Evolutionary conservation across 2,888 invertebrate genomes (phyloP).

Genomic region (Watsonalla cultraria): DNA sequence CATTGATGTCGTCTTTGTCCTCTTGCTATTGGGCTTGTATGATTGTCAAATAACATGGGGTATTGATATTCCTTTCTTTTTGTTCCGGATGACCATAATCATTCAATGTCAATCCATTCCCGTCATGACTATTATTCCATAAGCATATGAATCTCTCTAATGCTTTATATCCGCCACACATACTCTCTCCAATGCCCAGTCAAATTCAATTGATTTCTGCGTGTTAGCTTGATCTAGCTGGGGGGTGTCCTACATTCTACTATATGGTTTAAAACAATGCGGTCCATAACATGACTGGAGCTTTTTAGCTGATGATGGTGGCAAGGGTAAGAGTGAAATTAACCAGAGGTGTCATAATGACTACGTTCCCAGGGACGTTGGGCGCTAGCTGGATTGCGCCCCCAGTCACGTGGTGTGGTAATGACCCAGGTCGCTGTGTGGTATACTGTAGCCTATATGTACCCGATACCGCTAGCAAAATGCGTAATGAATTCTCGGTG

Average conservation of each 20-base stretch:
- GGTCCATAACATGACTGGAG: no score
- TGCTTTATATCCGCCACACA: no score
- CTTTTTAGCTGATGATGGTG: conserved; percentile 12
- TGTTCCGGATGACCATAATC: not conserved
- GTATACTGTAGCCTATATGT: conserved; percentile 25
- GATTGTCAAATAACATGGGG: not conserved
- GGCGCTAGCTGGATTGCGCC: conserved; percentile 36
- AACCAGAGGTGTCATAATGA: conserved; percentile 40
- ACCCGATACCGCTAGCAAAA: conserved; percentile 11
- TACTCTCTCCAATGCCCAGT: not conserved
- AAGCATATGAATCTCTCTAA: no score
- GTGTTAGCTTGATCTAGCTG: not conserved
- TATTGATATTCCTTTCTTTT: not conserved
- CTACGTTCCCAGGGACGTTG: conserved; percentile 35
- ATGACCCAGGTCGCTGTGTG: conserved; percentile 41
- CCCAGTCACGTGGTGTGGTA: conserved; percentile 41
- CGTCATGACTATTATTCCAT: no score
- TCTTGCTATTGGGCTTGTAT: not conserved
- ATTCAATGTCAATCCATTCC: not conserved
- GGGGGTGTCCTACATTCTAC: not conserved
- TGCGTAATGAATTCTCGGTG: no score
- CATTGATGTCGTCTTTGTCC: conserved; percentile 5
- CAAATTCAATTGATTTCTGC: not conserved
- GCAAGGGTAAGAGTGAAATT: conserved; percentile 33
- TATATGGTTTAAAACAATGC: no score